Percentiles rank a stretch among this genome's conserved stretches.
Evolutionary conservation across 2,797 vertebrate species (phyloP).

Genomic region (Falco cherrug): DNA sequence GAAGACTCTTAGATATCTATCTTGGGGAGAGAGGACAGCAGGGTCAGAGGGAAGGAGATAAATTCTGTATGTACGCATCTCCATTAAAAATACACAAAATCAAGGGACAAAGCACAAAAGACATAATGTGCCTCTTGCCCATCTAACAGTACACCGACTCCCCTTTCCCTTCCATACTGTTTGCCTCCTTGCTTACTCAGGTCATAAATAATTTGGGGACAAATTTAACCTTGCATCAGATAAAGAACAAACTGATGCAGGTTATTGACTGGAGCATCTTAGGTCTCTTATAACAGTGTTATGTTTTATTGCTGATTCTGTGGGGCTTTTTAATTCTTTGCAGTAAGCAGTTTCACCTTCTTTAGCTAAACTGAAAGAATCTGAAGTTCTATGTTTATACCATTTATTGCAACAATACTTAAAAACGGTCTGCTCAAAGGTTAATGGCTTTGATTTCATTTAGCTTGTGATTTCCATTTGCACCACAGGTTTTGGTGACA

Average conservation of each 20-base stretch:
- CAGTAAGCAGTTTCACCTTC: background rate
- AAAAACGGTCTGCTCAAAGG: background rate
- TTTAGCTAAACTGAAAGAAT: background rate
- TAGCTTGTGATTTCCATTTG: background rate
- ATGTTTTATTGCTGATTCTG: background rate
- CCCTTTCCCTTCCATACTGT: background rate
- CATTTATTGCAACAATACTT: background rate
- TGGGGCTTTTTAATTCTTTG: background rate
- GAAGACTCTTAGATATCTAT: background rate
- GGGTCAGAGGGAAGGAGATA: background rate
- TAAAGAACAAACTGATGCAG: background rate
- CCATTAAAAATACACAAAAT: background rate
- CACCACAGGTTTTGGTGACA: background rate
- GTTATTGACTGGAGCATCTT: background rate
- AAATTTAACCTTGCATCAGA: background rate
- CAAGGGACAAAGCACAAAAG: background rate
- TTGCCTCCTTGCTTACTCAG: background rate
- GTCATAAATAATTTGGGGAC: background rate
- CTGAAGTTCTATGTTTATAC: background rate
- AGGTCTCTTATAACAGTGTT: background rate
- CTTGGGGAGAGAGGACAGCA: background rate
- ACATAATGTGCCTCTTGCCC: background rate
- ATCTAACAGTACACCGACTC: background rate
- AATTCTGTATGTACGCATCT: background rate
- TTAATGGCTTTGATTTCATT: background rate